A percentile compares a stretch with the other conserved stretches of the same genome.
These are phyloP conservation scores for Ceratothoa steindachneri DNA, from an alignment of 2,888 invertebrate genomes.

Conservation along the genomic window DNA sequence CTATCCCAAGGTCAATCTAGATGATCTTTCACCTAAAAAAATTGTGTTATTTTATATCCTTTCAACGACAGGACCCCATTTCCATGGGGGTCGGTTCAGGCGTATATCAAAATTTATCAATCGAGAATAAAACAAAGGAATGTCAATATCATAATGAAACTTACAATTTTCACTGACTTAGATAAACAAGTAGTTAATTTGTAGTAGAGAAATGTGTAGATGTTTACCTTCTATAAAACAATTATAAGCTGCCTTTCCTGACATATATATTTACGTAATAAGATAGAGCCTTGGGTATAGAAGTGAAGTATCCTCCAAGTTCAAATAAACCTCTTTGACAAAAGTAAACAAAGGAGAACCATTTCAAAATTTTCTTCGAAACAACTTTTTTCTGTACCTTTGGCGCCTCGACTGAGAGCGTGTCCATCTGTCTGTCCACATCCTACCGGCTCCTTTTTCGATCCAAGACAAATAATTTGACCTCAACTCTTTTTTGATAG, in stretches of 20 bases:
- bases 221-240: neutral
- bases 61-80: too few species aligned
- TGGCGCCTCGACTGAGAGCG: too few species aligned
- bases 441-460: too few species aligned
- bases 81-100: too few species aligned
- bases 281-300: neutral
- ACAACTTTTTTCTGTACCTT: neutral
- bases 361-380: neutral
- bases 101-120: too few species aligned
- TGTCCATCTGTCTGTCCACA: too few species aligned
- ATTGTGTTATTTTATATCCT: too few species aligned
- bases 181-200: neutral
- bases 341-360: neutral
- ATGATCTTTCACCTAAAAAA: too few species aligned
- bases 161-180: neutral
- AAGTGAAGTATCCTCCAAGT: neutral
- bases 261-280: neutral
- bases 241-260: neutral
- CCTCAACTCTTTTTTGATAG: neutral
- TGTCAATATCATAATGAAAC: too few species aligned
- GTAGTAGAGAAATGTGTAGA: neutral
- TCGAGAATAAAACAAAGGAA: too few species aligned
- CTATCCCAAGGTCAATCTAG: too few species aligned
- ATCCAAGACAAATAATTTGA: too few species aligned
- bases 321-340: neutral